These are phyloP conservation scores for Spea multiplicata DNA, from an alignment of 2,113 vertebrate genomes.

Conservation along the genomic window DNA sequence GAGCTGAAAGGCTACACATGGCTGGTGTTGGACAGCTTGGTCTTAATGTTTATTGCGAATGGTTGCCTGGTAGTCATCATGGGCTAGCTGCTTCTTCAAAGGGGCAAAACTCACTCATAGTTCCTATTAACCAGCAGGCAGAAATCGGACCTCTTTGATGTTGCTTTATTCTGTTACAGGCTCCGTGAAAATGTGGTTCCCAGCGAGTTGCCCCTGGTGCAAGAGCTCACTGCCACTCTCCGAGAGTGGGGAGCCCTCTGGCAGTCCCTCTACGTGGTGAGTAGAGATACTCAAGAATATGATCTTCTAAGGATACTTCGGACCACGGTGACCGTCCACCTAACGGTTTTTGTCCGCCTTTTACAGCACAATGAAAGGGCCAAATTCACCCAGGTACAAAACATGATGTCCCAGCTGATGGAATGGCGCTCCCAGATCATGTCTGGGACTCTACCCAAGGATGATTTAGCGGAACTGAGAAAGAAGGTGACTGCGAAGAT, in stretches of 20 bases:
- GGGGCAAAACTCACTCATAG: too few relatives aligned
- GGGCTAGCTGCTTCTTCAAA: too few relatives aligned
- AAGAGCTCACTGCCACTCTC: constrained; percentile 85
- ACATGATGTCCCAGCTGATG: constrained; percentile 89
- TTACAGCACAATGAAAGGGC: constrained; percentile 75
- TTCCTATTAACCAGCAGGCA: too few relatives aligned
- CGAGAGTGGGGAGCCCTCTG: constrained; percentile 94
- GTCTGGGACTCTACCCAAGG: constrained; percentile 92
- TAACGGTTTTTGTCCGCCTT: neutral
- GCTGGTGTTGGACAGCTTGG: too few relatives aligned
- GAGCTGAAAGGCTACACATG: too few relatives aligned
- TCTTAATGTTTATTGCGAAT: too few relatives aligned
- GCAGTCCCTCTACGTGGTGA: constrained; percentile 89
- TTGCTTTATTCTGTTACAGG: constrained; percentile 55
- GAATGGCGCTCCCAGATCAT: constrained; percentile 95
- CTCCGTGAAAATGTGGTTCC: constrained; percentile 87
- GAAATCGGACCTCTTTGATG: too few relatives aligned
- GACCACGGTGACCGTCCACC: accelerated
- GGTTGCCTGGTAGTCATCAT: too few relatives aligned
- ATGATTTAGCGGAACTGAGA: constrained; percentile 91
- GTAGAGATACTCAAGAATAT: constrained; percentile 42
- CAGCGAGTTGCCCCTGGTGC: constrained; percentile 83
- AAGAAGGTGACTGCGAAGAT: constrained; percentile 96
- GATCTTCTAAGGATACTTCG: neutral
- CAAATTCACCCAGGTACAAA: constrained; percentile 79